Percentiles rank a stretch among this genome's conserved stretches.
Conservation (phyloP, 2,113 vertebrate species). For the Synchiropus splendidus region DNA sequence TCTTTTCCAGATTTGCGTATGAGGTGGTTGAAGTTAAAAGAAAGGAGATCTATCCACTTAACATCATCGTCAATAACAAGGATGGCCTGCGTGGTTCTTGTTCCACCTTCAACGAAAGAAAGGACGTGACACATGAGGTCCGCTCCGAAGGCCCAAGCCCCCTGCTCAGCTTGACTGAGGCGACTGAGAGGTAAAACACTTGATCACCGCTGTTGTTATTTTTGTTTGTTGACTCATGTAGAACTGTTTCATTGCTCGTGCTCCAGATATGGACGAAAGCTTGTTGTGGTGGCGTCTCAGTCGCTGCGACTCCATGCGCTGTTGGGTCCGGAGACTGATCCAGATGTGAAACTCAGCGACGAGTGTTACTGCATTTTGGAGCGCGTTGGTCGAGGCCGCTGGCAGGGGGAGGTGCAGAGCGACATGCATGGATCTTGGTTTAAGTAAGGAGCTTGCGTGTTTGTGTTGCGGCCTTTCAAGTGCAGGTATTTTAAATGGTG, state of each 20-base stretch:
- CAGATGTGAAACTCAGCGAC: slow-evolving; percentile 79
- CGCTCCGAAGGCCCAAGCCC: slow-evolving; percentile 64
- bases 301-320: slow-evolving; percentile 72
- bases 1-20: slow-evolving; percentile 79
- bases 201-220: slow-evolving; percentile 12
- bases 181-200: slow-evolving; percentile 63
- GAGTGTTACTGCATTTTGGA: slow-evolving; percentile 92
- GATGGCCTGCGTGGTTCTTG: slow-evolving; percentile 86
- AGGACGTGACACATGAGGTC: slow-evolving; percentile 69
- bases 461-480: not conserved
- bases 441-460: slow-evolving; percentile 66
- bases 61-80: slow-evolving; percentile 75
- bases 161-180: slow-evolving; percentile 60
- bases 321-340: slow-evolving; percentile 79
- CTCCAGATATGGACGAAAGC: slow-evolving; percentile 77
- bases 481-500: not conserved
- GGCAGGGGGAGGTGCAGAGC: slow-evolving; percentile 92
- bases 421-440: slow-evolving; percentile 79
- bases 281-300: slow-evolving; percentile 85
- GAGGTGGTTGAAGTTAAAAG: slow-evolving; percentile 68
- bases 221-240: not conserved
- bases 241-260: not conserved
- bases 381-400: slow-evolving; percentile 81
- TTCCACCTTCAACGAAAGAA: slow-evolving; percentile 73
- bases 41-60: slow-evolving; percentile 80